Evolutionary conservation across 2,888 invertebrate genomes (phyloP), one percentile per base, ranked within the genome.

Genomic region (Torymus auratus): DNA sequence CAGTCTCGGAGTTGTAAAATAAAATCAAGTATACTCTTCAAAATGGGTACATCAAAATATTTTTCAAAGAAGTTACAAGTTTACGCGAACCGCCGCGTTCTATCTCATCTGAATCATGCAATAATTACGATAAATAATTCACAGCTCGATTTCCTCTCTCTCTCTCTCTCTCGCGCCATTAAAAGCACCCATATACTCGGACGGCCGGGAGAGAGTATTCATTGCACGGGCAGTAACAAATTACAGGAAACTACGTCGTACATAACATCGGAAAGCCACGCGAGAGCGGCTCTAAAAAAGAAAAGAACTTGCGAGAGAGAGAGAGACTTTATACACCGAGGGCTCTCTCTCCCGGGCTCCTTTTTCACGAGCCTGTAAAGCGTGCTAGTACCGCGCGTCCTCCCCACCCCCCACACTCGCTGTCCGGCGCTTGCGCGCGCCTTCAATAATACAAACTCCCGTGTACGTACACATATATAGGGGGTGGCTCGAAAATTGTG

Each of bases 401-500:
- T 20, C 60, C 60, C 20, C 52, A 23, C 13, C 60, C 0, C 60
- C 13, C 60, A 0, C 60, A 65, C 58, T 62, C 58, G 55, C 52
- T 60, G 53, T 64, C 65, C 71, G 55, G 55, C 15, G 58, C n/a
- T 15, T 4, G 28, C 56, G 13, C 60, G n/a, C 58, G 73, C 64
- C 69, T 79, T 82, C 80, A 82, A 82, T 82, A 82, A 82, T 82
- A 82, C 80, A 82, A 79, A 76, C 67, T 68, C 64, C 11, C 62
- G 15, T 20, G 14, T 23, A 28, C 67, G 67, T 11, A 41, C 41
- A 41, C 41, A 41, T 41, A 41, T 41, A 41, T 4, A 12, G 15
- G 61, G 23, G n/a, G 71, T 23, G 85, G 85, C 84, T 87, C 82
- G 86, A 88, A 90, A 89, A 89, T 89, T 89, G 89, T 89, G 88